Evolutionary conservation across 1,140 invertebrate genomes (phyloP).

Genomic region (Asbolus verrucosus): DNA sequence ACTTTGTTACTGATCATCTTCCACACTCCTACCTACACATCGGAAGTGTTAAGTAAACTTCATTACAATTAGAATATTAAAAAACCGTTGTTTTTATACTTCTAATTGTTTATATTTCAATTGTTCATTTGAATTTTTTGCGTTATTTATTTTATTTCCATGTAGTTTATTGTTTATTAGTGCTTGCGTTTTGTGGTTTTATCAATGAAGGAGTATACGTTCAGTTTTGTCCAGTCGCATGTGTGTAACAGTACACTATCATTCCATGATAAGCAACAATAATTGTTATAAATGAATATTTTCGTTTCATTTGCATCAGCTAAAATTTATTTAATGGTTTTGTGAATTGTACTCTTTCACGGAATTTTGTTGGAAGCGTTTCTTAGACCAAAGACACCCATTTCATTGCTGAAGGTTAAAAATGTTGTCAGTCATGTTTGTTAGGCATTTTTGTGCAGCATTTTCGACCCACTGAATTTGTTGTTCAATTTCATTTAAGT

Average conservation of each 20-base stretch:
- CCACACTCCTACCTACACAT: constrained; percentile 27
- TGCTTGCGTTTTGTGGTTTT: too few relatives aligned
- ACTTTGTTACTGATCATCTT: constrained; percentile 27
- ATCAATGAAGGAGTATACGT: constrained; percentile 2
- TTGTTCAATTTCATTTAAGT: too few relatives aligned
- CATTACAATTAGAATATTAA: constrained; percentile 8
- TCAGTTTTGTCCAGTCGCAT: too few relatives aligned
- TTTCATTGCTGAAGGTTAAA: not conserved
- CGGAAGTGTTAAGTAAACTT: constrained; percentile 22
- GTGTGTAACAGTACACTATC: constrained; percentile 3
- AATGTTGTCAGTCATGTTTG: not conserved
- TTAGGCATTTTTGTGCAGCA: constrained; percentile 4
- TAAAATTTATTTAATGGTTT: too few relatives aligned
- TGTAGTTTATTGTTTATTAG: constrained; percentile 3
- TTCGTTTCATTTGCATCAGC: too few relatives aligned
- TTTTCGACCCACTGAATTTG: too few relatives aligned
- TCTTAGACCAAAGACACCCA: constrained; percentile 14
- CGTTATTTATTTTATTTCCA: constrained; percentile 23
- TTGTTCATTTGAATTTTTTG: constrained; percentile 12
- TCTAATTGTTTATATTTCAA: constrained; percentile 21
- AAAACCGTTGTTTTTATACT: constrained; percentile 15
- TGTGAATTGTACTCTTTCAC: constrained; percentile 7
- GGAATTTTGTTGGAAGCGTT: constrained; percentile 6
- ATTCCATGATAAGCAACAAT: constrained; percentile 32
- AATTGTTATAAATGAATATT: too few relatives aligned